Base-by-base conservation (phyloP, 2,888 invertebrate species). In the Chesias legatella region DNA sequence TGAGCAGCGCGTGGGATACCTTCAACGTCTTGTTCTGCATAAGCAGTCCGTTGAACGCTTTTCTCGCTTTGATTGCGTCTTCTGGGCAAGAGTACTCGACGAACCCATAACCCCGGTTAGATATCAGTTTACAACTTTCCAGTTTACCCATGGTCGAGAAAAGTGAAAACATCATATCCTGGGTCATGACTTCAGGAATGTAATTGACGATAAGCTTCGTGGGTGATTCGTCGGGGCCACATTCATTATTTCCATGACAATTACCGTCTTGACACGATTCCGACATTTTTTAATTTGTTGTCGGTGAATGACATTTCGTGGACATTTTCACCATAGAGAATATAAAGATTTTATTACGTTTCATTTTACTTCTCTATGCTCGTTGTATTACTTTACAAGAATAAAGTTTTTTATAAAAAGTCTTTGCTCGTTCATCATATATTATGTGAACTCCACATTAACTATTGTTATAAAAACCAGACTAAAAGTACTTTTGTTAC, bases 211-310 rank as follows among this genome's bases (percentile, higher is more conserved):
- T 89, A 78, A 89, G 88, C 78, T 89, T 89, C 58, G 89, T 89
- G 62, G 88, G 88, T 73, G 89, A 89, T 83, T 89, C 89, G 63
- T 88, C 88, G 59, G 88, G 79, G 70, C 88, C 81, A 84, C 73
- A 84, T 80, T 89, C 88, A 75, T 76, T 84, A 84, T 70, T 85
- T 84, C 84, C 88, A 77, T 88, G 88, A 88, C 88, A 88, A 86
- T 85, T 88, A 86, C 81, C 86, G 84, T 88, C 88, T 82, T 89
- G 88, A 89, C 88, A 89, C 88, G 88, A 88, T 83, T 88, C 88
- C 88, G 88, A 88, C 88, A 89, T 89, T 89, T 88, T 88, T 88
- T 88, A 89, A 86, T 88, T 55, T 88, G 88, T 88, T 89, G 88
- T 85, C 85, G 82, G 78, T 70, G 79, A 83, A 82, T 88, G 88